Base-by-base conservation (phyloP, 2,888 invertebrate genomes). In the Diadromus collaris region DNA sequence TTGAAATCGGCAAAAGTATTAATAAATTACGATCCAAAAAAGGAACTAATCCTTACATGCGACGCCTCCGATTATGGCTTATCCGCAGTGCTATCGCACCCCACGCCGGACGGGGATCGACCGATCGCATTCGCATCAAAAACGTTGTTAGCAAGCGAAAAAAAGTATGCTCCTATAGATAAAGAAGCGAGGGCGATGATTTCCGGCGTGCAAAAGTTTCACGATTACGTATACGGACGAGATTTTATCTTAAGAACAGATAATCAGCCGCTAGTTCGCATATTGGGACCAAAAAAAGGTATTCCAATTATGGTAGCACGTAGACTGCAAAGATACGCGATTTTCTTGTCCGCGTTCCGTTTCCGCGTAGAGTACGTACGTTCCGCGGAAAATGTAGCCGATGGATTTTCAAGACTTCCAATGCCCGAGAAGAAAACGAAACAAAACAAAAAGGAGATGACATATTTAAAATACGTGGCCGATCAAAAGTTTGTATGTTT, bases 71-170 rank as follows among this genome's bases (percentile, higher is more conserved):
- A 79, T 13, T 81, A 85, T 48, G 86, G 86, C 16, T 34, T 88
- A 21, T 86, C 85, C 1, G 81, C 88, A 6, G 85, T 88, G 6
- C 73, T 87, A 44, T 61, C 78, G n/a, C 87, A 88, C 61, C 80
- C 78, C 38, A 76, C 75, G 24, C 84, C 88, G 79, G 85, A 87
- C 7, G 78, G 80, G 46, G 86, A 88, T 73, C 61, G 72, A 81
- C 80, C 89, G 7, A 86, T 89, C 19, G 85, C 84, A 6, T 89
- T 83, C 79, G 88, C 87, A 1, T 88, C 87, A 32, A 77, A 70
- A 83, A 87, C 74, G 76, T 83, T 81, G 78, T 83, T 56, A 79
- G 84, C 41, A 46, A 82, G 83, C 6, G 81, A 89, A 44, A 81
- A 67, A 48, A 82, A 83, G 32, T 86, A 89, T 81, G 89, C 85